phyloP scores from a whole-genome alignment of 2,888 invertebrate species.

The Folsomia manolachei region DNA sequence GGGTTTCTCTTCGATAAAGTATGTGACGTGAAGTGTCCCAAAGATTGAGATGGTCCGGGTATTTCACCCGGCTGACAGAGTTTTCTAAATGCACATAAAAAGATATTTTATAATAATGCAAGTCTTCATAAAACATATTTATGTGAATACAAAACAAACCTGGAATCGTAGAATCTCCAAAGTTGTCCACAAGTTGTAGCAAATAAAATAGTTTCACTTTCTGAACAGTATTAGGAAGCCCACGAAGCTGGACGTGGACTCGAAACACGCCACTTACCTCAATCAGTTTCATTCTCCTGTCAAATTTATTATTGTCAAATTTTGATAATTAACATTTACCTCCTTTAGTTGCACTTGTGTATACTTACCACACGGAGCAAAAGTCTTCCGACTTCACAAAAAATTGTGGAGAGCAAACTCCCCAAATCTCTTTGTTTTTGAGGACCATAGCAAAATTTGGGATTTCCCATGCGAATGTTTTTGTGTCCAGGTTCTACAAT shows the following conservation, averaged over 20 bases:
- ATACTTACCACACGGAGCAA: conserved; percentile 32
- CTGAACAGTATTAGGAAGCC: conserved; percentile 27
- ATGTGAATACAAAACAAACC: conserved; percentile 15
- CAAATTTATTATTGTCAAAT: conserved; percentile 1
- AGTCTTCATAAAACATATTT: neutral
- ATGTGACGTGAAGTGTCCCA: conserved; percentile 38
- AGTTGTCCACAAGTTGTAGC: conserved; percentile 33
- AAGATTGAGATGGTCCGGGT: conserved; percentile 34
- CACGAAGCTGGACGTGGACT: conserved; percentile 37
- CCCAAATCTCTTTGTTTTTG: conserved; percentile 33
- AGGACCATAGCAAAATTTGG: conserved; percentile 28
- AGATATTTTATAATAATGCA: too few relatives aligned
- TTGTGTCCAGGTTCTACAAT: conserved; percentile 22
- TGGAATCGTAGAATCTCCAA: conserved; percentile 39
- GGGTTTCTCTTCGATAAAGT: conserved; percentile 32
- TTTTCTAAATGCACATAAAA: too few relatives aligned
- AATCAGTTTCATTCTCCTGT: conserved; percentile 34
- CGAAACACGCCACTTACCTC: conserved; percentile 37
- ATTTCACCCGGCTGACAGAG: conserved; percentile 29
- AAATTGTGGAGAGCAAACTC: conserved; percentile 36
- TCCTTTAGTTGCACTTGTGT: too few relatives aligned
- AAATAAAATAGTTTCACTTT: conserved; percentile 37
- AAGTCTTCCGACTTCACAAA: conserved; percentile 28
- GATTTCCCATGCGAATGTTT: conserved; percentile 37
- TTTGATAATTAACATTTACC: too few relatives aligned